phyloP scores from a whole-genome alignment of 53 echinoderm and acorn worm genomes.

The Paracentrotus lividus region DNA sequence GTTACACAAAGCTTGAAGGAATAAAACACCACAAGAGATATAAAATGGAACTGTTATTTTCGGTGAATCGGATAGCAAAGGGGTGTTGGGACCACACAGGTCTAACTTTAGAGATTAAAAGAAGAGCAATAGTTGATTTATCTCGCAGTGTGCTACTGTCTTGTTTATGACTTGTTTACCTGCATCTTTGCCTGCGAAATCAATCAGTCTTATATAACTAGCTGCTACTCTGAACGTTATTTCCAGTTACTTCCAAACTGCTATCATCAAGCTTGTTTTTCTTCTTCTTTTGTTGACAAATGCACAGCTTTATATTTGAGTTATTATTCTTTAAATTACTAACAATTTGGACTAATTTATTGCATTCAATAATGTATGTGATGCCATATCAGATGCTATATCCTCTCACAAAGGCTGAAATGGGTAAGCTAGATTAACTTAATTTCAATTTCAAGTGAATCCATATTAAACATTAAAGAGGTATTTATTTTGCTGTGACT shows the following conservation, averaged over 20 bases:
- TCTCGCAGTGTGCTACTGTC: constrained; percentile 30
- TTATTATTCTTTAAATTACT: background rate
- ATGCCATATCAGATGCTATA: constrained; percentile 3
- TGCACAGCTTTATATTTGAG: background rate
- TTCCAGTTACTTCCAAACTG: background rate
- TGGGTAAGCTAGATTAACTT: constrained; percentile 31
- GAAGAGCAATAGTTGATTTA: constrained; percentile 19
- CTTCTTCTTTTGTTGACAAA: background rate
- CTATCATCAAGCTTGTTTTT: background rate
- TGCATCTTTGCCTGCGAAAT: background rate
- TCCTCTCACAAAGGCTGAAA: background rate
- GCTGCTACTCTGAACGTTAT: background rate
- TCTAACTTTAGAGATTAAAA: constrained; percentile 1
- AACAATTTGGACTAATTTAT: background rate
- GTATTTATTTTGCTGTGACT: no score
- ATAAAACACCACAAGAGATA: constrained; percentile 16
- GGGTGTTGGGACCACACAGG: constrained; percentile 2
- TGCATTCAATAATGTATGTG: background rate
- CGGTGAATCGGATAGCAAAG: background rate
- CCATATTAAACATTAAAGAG: no score
- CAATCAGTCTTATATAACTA: background rate
- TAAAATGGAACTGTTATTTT: constrained; percentile 37
- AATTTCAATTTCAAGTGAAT: no score
- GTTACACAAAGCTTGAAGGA: background rate
- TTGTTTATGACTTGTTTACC: constrained; percentile 20